Percentiles rank a stretch among this genome's conserved stretches.
Evolutionary conservation across 2,888 invertebrate species (phyloP).

Genomic region (Rotaria sp.): DNA sequence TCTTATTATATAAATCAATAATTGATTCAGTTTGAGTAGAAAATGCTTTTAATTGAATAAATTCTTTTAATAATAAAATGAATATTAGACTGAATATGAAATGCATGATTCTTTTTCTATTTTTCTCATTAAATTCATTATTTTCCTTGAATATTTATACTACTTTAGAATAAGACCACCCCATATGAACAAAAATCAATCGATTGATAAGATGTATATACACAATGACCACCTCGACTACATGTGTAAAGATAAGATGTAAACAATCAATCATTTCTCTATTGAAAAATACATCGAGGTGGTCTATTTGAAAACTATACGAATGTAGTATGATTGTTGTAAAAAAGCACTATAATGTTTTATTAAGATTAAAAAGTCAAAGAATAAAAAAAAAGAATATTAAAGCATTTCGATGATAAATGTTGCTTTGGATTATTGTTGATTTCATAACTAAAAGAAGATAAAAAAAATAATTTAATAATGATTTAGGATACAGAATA

Average conservation of each 20-base stretch:
- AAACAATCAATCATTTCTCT: not conserved
- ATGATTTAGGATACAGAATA: too few species aligned
- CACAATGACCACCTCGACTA: not conserved
- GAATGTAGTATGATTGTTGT: not conserved
- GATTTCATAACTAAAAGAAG: too few species aligned
- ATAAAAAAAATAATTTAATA: too few species aligned
- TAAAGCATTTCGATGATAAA: too few species aligned
- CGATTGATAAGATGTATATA: not conserved
- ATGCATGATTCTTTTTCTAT: not conserved
- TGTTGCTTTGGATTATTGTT: too few species aligned
- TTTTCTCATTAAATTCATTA: not conserved
- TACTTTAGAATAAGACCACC: not conserved
- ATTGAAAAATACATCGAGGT: not conserved
- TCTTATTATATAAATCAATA: not conserved
- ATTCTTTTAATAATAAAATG: not conserved
- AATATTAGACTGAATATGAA: not conserved
- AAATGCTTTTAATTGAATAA: not conserved
- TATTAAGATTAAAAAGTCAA: not conserved
- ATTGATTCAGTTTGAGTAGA: not conserved
- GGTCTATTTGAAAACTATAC: not conserved
- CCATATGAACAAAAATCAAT: not conserved
- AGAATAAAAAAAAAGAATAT: not conserved
- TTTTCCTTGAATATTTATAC: not conserved
- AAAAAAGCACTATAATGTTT: not conserved
- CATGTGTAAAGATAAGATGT: not conserved